Evolutionary conservation across 2,888 invertebrate genomes (phyloP), one percentile per base, ranked within the genome.

Genomic region (Ichneumoninae sp.): DNA sequence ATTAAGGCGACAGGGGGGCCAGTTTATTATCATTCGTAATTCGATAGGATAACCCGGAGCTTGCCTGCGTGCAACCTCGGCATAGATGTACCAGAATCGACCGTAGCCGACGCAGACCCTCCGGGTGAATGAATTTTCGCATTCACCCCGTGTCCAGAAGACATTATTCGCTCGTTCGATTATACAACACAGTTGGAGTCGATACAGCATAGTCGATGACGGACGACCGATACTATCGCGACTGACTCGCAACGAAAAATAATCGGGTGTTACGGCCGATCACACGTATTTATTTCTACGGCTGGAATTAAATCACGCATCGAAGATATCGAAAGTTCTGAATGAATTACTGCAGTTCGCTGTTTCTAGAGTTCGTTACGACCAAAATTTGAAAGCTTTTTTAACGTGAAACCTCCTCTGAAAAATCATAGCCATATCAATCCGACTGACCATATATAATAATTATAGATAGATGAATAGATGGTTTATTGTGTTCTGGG

Each of bases 1-100:
- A 78, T 81, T 84, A 81, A 57, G 54, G 77, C 22, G 66, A 69
- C 52, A 57, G 70, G 26, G 50, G 52, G 52, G 40, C 40, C 66
- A 47, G n/a, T 77, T 78, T 70, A 84, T 81, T 26, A 60, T 75
- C 60, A 84, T 78, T 79, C 40, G 78, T 84, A 71, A 84, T 81
- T 78, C 81, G 66, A 66, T 70, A 47, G 72, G 84, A 84, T 84
- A 81, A 77, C 74, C 69, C 66, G 74, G 44, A 74, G 80, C 74
- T 16, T 26, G 22, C 22, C 62, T 72, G 36, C 22, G 26, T 30
- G 69, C 69, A 68, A 60, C 78, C 57, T 74, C 74, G 74, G 60
- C 57, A 54, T 40, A 78, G 50, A 78, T 75, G 26, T 71, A 70
- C 71, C 69, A 57, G 65, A 52, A 50, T n/a, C 70, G 26, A 30